These are phyloP conservation scores for Conus betulinus DNA, from an alignment of 1,140 invertebrate species.

Conservation along the genomic window DNA sequence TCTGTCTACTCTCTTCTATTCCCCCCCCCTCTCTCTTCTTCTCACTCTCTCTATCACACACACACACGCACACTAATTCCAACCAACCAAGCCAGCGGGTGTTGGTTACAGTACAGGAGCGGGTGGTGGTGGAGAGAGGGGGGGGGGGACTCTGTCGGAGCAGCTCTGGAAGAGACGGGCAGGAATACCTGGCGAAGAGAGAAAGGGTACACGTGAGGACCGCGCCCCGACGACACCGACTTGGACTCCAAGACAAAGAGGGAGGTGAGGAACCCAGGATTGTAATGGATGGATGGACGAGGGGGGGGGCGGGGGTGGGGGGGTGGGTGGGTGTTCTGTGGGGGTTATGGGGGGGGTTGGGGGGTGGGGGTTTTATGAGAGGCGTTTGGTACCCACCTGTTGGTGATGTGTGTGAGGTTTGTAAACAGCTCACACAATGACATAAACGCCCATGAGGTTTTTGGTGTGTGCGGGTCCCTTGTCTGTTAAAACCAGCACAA, in stretches of 20 bases:
- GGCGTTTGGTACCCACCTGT: too few species aligned
- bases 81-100: neutral
- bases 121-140: too few species aligned
- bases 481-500: too few species aligned
- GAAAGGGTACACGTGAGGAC: slow-evolving; percentile 40
- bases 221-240: slow-evolving; percentile 58
- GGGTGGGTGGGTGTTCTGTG: too few species aligned
- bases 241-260: slow-evolving; percentile 59
- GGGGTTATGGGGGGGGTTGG: too few species aligned
- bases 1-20: neutral
- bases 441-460: too few species aligned
- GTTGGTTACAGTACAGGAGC: slow-evolving; percentile 59
- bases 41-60: neutral
- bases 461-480: too few species aligned
- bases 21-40: neutral
- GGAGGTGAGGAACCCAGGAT: slow-evolving; percentile 53
- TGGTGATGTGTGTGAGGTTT: too few species aligned
- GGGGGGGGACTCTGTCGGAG: slow-evolving; percentile 58
- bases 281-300: too few species aligned
- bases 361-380: too few species aligned
- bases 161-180: slow-evolving; percentile 48
- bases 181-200: slow-evolving; percentile 45
- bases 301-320: too few species aligned
- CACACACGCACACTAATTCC: neutral
- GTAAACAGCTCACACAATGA: too few species aligned